Percentiles rank a stretch among this genome's conserved stretches.
Conservation (phyloP, 2,888 invertebrate genomes). For the Oxyteleia sp. region DNA sequence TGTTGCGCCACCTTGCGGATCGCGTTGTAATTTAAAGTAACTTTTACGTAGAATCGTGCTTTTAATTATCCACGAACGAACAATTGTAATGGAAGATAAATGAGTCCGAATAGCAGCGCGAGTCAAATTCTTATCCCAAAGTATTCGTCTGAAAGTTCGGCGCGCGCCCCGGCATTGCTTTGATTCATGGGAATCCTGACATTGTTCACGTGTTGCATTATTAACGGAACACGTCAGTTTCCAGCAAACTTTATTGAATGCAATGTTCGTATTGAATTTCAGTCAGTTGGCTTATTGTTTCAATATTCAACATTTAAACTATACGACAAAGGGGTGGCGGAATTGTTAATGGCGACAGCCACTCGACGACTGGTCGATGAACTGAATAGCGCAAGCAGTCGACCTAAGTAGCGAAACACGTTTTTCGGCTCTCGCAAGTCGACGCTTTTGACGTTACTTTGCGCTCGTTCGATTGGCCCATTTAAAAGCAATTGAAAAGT, state of each 20-base stretch:
- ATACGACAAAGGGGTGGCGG: slow-evolving; percentile 42
- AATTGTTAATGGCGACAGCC: slow-evolving; percentile 46
- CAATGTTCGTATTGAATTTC: slow-evolving; percentile 58
- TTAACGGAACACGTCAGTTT: slow-evolving; percentile 60
- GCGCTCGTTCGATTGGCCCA: background rate
- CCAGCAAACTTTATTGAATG: slow-evolving; percentile 64
- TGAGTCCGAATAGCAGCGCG: slow-evolving; percentile 47
- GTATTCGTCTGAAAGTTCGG: slow-evolving; percentile 43
- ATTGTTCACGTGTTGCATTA: slow-evolving; percentile 67
- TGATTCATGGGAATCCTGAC: slow-evolving; percentile 62
- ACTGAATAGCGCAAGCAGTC: slow-evolving; percentile 32
- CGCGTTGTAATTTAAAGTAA: slow-evolving; percentile 23
- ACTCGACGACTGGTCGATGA: slow-evolving; percentile 36
- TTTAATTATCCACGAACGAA: slow-evolving; percentile 62
- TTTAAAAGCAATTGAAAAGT: background rate
- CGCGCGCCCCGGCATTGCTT: slow-evolving; percentile 23
- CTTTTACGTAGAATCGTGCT: slow-evolving; percentile 34
- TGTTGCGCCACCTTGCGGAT: slow-evolving; percentile 31
- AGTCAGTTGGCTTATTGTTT: slow-evolving; percentile 65
- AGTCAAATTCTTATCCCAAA: slow-evolving; percentile 62
- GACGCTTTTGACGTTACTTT: background rate
- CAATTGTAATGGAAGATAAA: slow-evolving; percentile 48
- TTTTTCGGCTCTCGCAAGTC: slow-evolving; percentile 10
- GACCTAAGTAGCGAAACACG: slow-evolving; percentile 1
- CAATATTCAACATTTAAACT: slow-evolving; percentile 55